These are phyloP conservation scores for Drymonia ruficornis DNA, from an alignment of 2,888 invertebrate species.

Conservation along the genomic window DNA sequence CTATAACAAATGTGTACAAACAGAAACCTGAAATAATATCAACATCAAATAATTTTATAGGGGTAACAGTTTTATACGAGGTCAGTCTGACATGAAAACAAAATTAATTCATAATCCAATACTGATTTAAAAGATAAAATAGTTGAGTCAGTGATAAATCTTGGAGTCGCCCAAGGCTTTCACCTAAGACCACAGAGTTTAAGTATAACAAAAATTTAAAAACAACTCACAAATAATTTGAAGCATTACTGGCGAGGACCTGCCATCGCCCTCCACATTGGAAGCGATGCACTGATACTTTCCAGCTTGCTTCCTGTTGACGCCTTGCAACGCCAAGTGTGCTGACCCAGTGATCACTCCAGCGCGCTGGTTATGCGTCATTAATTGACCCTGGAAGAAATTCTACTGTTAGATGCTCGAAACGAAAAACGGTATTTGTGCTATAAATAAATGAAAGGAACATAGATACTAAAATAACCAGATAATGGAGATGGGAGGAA, in stretches of 20 bases:
- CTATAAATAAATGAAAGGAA: too few relatives aligned
- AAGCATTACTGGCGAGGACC: conserved; percentile 91
- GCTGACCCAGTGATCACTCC: conserved; percentile 95
- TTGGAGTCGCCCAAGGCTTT: too few relatives aligned
- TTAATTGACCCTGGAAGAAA: conserved; percentile 88
- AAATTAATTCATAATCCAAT: too few relatives aligned
- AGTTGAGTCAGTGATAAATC: too few relatives aligned
- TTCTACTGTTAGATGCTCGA: conserved; percentile 2
- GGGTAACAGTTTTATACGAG: too few relatives aligned
- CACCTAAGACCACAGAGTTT: too few relatives aligned
- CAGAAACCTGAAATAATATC: neutral
- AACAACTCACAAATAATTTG: conserved; percentile 96
- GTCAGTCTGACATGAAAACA: too few relatives aligned
- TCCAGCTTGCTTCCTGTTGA: conserved; percentile 92
- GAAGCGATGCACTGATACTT: conserved; percentile 95
- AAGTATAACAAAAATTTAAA: neutral
- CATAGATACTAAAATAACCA: too few relatives aligned
- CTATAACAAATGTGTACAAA: neutral
- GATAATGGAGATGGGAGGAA: too few relatives aligned
- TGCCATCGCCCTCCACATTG: conserved; percentile 96
- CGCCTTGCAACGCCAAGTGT: conserved; percentile 92
- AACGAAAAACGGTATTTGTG: too few relatives aligned
- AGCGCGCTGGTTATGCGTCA: conserved; percentile 93
- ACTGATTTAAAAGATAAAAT: too few relatives aligned
- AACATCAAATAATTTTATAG: too few relatives aligned